Percentiles rank a stretch among this genome's conserved stretches.
These are phyloP conservation scores for Drosophila villosipedis DNA, from an alignment of 2,888 invertebrate genomes.

Conservation along the genomic window DNA sequence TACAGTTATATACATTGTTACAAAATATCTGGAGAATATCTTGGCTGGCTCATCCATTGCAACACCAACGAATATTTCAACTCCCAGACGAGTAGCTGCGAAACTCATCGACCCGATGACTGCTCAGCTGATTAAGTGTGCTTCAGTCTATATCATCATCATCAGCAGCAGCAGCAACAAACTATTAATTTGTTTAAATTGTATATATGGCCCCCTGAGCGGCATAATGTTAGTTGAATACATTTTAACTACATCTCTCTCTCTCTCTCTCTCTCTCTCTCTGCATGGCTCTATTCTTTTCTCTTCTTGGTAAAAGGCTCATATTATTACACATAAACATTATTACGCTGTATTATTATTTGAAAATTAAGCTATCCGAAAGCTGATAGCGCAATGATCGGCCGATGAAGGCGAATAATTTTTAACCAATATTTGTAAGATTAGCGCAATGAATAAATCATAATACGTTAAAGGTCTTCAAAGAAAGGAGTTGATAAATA, in stretches of 20 bases:
- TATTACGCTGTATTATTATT: too few relatives aligned
- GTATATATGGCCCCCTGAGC: not conserved
- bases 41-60: slow-evolving; percentile 61
- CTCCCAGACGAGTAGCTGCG: slow-evolving; percentile 34
- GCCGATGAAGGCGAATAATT: too few relatives aligned
- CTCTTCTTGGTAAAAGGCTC: too few relatives aligned
- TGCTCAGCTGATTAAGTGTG: slow-evolving; percentile 26
- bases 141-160: not conserved
- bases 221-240: not conserved
- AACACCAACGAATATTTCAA: slow-evolving; percentile 49
- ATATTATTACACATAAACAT: too few relatives aligned
- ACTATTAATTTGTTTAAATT: not conserved
- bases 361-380: too few relatives aligned
- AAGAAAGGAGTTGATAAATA: too few relatives aligned
- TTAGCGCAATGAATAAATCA: too few relatives aligned
- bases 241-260: not conserved
- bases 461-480: too few relatives aligned
- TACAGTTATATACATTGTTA: slow-evolving; percentile 60
- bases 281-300: too few relatives aligned
- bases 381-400: too few relatives aligned
- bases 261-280: too few relatives aligned
- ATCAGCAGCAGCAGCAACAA: not conserved
- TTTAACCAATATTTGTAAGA: too few relatives aligned
- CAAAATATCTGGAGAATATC: slow-evolving; percentile 44
- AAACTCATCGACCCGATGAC: slow-evolving; percentile 28